A percentile compares a stretch with the other conserved stretches of the same genome.
Evolutionary conservation across 2,888 invertebrate genomes (phyloP).

Genomic region (Eumacrocentrus americanus): DNA sequence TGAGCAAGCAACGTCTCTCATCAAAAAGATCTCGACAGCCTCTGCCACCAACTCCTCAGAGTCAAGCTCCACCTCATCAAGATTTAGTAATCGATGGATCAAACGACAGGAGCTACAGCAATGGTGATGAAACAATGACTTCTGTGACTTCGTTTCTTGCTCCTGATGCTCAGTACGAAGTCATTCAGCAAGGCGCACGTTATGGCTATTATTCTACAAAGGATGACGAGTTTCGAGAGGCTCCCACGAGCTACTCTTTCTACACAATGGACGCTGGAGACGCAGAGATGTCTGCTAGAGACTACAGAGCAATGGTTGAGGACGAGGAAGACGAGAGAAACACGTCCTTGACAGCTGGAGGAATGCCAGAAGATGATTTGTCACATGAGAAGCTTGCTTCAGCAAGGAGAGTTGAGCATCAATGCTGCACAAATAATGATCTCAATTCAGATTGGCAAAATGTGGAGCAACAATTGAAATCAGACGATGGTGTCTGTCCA

Average conservation of each 20-base stretch:
- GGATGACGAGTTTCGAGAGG: conserved; percentile 42
- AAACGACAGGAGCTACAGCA: conserved; percentile 53
- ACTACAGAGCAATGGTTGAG: conserved; percentile 3
- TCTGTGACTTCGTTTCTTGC: conserved; percentile 62
- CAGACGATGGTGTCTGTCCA: conserved; percentile 52
- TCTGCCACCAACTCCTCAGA: conserved; percentile 63
- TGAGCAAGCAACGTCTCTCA: conserved; percentile 63
- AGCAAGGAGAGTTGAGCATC: conserved; percentile 52
- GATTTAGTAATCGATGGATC: conserved; percentile 56
- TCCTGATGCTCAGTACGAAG: conserved; percentile 71
- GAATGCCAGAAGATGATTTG: conserved; percentile 31
- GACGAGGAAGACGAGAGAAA: conserved; percentile 28
- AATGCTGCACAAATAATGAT: conserved; percentile 67
- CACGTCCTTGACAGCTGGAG: conserved; percentile 31
- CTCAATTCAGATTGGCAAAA: conserved; percentile 76
- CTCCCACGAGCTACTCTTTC: conserved; percentile 14
- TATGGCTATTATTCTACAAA: conserved; percentile 52
- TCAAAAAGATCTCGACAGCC: conserved; percentile 67
- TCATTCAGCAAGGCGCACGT: conserved; percentile 62
- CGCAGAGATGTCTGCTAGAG: conserved; percentile 3
- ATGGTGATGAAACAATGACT: conserved; percentile 49
- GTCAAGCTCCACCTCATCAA: conserved; percentile 50
- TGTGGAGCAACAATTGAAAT: conserved; percentile 59
- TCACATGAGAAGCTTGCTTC: conserved; percentile 43
- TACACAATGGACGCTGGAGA: conserved; percentile 12